Conservation (phyloP, 2,797 vertebrate species). For the Uromys caudimaculatus region DNA sequence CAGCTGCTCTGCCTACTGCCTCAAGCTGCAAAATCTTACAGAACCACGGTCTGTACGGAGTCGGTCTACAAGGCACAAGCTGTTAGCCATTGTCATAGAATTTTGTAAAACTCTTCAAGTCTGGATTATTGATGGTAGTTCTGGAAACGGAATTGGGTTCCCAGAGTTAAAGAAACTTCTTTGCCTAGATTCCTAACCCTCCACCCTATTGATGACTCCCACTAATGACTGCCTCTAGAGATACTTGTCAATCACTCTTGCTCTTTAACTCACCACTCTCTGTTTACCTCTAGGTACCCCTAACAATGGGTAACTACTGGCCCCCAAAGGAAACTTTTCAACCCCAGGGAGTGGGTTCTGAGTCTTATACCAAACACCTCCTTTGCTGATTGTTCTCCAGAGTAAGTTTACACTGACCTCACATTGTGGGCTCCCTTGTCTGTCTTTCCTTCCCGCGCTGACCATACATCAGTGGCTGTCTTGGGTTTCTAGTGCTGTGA, state of each 20-base stretch:
- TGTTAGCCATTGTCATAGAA: not conserved
- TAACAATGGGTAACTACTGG: not conserved
- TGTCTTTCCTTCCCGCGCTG: fast-evolving
- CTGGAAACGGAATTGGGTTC: not conserved
- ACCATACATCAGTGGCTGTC: not conserved
- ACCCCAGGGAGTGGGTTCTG: not conserved
- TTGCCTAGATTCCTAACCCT: not conserved
- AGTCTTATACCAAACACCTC: not conserved
- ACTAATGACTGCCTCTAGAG: not conserved
- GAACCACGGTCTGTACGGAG: not conserved
- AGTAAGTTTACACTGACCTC: not conserved
- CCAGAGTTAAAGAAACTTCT: not conserved
- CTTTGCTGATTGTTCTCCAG: not conserved
- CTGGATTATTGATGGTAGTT: not conserved
- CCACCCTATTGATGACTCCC: not conserved
- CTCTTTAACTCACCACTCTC: not conserved
- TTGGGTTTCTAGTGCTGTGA: not conserved
- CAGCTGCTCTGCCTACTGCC: not conserved
- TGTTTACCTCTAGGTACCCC: not conserved
- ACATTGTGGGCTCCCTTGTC: not conserved
- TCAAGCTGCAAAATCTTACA: not conserved
- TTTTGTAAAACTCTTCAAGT: not conserved
- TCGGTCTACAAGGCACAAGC: not conserved
- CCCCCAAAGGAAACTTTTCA: not conserved
- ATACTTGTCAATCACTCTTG: not conserved